phyloP scores from a whole-genome alignment of 2,888 invertebrate genomes.

The Tetheella fluctuosa region DNA sequence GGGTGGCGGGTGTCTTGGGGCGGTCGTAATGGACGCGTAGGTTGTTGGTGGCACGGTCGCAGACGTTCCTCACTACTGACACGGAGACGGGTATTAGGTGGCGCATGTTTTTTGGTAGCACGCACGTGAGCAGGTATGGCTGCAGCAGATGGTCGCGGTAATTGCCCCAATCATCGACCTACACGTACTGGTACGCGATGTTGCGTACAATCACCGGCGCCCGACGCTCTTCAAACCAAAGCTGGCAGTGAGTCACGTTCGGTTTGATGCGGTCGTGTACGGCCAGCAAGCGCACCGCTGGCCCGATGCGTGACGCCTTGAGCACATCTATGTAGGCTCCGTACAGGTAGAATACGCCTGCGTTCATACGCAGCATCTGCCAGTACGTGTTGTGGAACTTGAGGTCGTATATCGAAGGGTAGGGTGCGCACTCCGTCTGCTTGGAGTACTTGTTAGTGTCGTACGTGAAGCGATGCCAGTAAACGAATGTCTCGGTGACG shows the following conservation, averaged over 20 bases:
- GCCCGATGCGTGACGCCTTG: conserved; percentile 90
- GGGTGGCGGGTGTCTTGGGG: conserved; percentile 80
- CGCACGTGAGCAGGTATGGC: conserved; percentile 95
- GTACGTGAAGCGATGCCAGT: conserved; percentile 93
- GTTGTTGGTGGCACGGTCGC: conserved; percentile 94
- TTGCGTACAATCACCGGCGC: conserved; percentile 92
- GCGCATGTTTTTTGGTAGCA: conserved; percentile 90
- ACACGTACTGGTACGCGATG: conserved; percentile 96
- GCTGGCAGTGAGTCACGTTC: conserved; percentile 91
- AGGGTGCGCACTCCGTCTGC: conserved; percentile 91
- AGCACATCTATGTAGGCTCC: conserved; percentile 95
- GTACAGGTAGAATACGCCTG: conserved; percentile 95
- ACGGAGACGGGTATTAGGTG: conserved; percentile 92
- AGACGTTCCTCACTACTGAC: conserved; percentile 92
- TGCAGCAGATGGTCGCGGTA: conserved; percentile 96
- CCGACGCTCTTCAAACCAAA: conserved; percentile 94
- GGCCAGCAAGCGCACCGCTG: conserved; percentile 92
- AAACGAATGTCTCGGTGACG: conserved; percentile 92
- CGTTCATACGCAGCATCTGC: conserved; percentile 92
- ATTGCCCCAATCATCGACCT: conserved; percentile 97
- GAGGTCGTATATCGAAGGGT: conserved; percentile 94
- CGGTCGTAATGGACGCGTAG: conserved; percentile 91
- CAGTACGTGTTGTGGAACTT: conserved; percentile 97
- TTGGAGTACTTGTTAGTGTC: conserved; percentile 87
- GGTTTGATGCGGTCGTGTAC: conserved; percentile 97